Evolutionary conservation across 23 tunicate species (phyloP).

Genomic region (Trididemnum nubilum): DNA sequence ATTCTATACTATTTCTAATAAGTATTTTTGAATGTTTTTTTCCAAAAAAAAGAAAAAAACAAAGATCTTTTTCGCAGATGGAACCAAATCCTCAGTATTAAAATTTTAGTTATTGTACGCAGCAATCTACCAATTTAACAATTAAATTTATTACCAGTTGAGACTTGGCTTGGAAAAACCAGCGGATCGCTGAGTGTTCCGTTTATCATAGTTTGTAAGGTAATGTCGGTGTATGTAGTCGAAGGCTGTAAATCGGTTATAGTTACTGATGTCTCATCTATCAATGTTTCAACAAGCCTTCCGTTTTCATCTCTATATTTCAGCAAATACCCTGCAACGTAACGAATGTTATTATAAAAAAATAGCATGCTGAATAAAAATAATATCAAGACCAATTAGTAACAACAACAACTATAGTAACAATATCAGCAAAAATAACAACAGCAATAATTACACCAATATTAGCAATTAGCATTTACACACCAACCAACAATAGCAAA

Average conservation of each 20-base stretch:
- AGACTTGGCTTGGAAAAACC: not conserved
- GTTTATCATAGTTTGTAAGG: not conserved
- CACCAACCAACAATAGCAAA: not conserved
- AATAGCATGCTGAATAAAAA: not conserved
- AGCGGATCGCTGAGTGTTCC: not conserved
- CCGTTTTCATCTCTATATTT: not conserved
- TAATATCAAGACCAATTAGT: not conserved
- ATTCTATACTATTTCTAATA: too few species aligned
- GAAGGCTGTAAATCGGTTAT: not conserved
- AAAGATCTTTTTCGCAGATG: too few species aligned
- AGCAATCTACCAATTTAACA: too few species aligned
- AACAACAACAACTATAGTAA: not conserved
- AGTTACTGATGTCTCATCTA: not conserved
- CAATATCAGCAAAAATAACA: not conserved
- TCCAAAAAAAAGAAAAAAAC: too few species aligned
- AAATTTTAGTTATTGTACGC: too few species aligned
- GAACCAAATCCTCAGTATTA: too few species aligned
- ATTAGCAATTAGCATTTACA: not conserved
- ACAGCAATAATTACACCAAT: not conserved
- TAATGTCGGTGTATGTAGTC: not conserved
- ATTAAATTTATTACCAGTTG: not conserved
- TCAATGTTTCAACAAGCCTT: not conserved
- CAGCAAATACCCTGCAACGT: slow-evolving; percentile 2
- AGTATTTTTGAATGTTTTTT: too few species aligned
- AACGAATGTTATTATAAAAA: not conserved